phyloP scores from a whole-genome alignment of 2,888 invertebrate species.

The Tetragonula carbonaria region DNA sequence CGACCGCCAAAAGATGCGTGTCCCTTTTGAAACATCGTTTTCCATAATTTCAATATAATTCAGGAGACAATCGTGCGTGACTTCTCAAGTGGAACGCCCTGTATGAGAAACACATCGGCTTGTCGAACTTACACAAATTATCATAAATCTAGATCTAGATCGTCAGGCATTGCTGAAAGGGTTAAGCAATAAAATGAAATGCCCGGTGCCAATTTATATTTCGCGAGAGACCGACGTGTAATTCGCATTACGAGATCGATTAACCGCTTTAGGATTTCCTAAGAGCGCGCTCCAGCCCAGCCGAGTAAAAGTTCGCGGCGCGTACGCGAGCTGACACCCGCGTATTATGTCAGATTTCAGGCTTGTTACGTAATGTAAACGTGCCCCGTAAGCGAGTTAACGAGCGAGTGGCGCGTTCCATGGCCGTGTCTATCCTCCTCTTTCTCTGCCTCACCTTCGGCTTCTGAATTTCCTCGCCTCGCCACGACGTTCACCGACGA shows the following conservation, averaged over 20 bases:
- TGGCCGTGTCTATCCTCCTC: conserved; percentile 26
- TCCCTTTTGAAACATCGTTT: no score
- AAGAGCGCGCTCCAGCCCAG: conserved; percentile 36
- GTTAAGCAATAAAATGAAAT: background rate
- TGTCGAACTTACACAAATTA: no score
- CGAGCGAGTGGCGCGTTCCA: conserved; percentile 49
- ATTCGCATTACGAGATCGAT: conserved; percentile 15
- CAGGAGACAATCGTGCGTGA: no score
- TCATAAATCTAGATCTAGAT: no score
- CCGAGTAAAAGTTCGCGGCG: conserved; percentile 49
- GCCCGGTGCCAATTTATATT: background rate
- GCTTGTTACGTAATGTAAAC: conserved; percentile 57
- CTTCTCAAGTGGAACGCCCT: no score
- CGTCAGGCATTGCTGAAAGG: no score
- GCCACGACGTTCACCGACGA: background rate
- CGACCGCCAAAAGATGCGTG: no score
- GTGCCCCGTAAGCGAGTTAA: conserved; percentile 62
- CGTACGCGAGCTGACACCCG: conserved; percentile 36
- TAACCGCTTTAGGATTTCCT: conserved; percentile 39
- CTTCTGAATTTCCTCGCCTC: background rate
- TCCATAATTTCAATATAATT: no score
- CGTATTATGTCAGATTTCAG: conserved; percentile 63
- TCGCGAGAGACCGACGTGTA: background rate
- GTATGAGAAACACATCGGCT: no score
- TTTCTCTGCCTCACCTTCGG: background rate